Percentiles rank a stretch among this genome's conserved stretches.
These are phyloP conservation scores for Saxidomus purpurata DNA, from an alignment of 1,140 invertebrate species.

Conservation along the genomic window DNA sequence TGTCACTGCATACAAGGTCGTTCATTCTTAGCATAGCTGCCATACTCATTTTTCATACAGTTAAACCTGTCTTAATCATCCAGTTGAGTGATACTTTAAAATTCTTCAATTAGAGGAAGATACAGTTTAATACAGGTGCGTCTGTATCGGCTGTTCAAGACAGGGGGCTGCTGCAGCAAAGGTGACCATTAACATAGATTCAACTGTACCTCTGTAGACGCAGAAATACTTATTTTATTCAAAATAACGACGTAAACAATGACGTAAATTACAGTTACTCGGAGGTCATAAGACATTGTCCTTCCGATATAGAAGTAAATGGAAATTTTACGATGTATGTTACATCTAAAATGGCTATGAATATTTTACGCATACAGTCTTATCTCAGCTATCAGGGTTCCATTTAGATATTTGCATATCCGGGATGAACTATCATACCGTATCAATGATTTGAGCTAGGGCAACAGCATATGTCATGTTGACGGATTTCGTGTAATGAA, in stretches of 20 bases:
- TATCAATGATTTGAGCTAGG: slow-evolving; percentile 99
- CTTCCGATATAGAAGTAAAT: not conserved
- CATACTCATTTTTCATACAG: no score
- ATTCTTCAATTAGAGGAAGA: no score
- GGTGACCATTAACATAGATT: no score
- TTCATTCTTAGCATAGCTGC: no score
- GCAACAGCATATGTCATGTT: slow-evolving; percentile 98
- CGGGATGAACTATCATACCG: slow-evolving; percentile 89
- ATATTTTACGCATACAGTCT: not conserved
- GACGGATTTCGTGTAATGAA: slow-evolving; percentile 98
- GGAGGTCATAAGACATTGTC: not conserved
- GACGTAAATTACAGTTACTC: not conserved
- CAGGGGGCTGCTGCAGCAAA: no score
- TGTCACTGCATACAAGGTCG: no score
- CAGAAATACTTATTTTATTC: no score
- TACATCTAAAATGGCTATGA: not conserved
- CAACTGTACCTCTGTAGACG: no score
- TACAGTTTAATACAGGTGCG: no score
- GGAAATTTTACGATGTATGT: slow-evolving; percentile 13
- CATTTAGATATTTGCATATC: slow-evolving; percentile 43
- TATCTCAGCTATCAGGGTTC: not conserved
- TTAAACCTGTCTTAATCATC: no score
- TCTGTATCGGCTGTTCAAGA: no score
- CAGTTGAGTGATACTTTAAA: no score
- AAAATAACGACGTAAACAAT: not conserved